These are phyloP conservation scores for Haliclona indistincta DNA, from an alignment of 37 sponge, comb jelly and placozoan species.

Conservation along the genomic window DNA sequence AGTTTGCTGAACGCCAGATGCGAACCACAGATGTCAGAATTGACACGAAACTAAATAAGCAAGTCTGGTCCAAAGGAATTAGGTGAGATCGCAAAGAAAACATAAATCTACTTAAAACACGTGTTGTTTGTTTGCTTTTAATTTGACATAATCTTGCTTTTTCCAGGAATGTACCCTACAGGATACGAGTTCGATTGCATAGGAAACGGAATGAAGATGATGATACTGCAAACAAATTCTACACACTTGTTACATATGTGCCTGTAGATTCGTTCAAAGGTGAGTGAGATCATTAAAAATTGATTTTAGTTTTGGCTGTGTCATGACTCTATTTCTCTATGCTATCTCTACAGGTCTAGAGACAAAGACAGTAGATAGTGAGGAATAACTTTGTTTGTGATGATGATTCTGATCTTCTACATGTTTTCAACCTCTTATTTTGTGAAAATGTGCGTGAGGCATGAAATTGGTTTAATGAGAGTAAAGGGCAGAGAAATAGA, in stretches of 20 bases:
- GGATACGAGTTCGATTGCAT: constrained; percentile 87
- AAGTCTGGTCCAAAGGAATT: constrained; percentile 93
- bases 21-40: constrained; percentile 91
- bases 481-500: no score
- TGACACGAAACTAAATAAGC: constrained; percentile 95
- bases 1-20: constrained; percentile 95
- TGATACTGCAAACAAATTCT: constrained; percentile 91
- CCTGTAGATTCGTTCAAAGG: constrained; percentile 87
- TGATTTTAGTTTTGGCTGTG: not conserved
- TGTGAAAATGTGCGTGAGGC: constrained; percentile 33
- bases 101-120: not conserved
- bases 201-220: constrained; percentile 97
- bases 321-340: not conserved
- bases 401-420: constrained; percentile 25
- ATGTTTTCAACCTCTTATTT: constrained; percentile 16
- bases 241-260: constrained; percentile 94
- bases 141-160: not conserved
- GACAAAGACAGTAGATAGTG: constrained; percentile 73
- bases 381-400: constrained; percentile 33
- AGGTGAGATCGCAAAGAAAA: constrained; percentile 26
- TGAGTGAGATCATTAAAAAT: not conserved
- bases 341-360: constrained; percentile 50
- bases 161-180: constrained; percentile 87
- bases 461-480: no score
- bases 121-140: not conserved